Conservation (phyloP, 2,888 invertebrate species). For the Leucoma salicis region DNA sequence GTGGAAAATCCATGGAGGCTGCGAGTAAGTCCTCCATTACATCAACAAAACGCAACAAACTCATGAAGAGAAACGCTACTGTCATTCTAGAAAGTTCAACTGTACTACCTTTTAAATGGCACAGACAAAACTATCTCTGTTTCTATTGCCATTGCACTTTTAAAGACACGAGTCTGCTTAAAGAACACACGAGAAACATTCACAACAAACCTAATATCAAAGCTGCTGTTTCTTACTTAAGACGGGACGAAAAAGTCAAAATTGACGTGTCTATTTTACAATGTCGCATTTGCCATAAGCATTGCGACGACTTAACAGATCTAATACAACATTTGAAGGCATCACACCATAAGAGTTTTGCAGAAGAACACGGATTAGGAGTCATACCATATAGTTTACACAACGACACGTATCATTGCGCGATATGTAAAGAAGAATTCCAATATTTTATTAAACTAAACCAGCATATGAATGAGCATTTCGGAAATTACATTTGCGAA, state of each 20-base stretch:
- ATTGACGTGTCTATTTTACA: slow-evolving; percentile 52
- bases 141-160: slow-evolving; percentile 67
- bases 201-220: slow-evolving; percentile 54
- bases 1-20: slow-evolving; percentile 42
- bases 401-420: slow-evolving; percentile 51
- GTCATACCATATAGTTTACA: slow-evolving; percentile 60
- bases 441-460: slow-evolving; percentile 68
- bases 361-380: slow-evolving; percentile 51
- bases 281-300: slow-evolving; percentile 49
- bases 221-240: slow-evolving; percentile 59
- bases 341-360: slow-evolving; percentile 43
- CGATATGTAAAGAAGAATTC: slow-evolving; percentile 54
- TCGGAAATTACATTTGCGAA: slow-evolving; percentile 63
- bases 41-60: slow-evolving; percentile 61
- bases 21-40: slow-evolving; percentile 56
- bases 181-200: slow-evolving; percentile 58
- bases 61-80: slow-evolving; percentile 66
- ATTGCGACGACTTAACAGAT: slow-evolving; percentile 35
- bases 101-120: slow-evolving; percentile 70
- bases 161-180: slow-evolving; percentile 52
- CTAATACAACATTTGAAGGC: slow-evolving; percentile 54
- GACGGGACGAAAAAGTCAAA: slow-evolving; percentile 70
- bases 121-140: slow-evolving; percentile 66
- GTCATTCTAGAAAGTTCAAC: slow-evolving; percentile 60
- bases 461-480: slow-evolving; percentile 73